phyloP scores from a whole-genome alignment of 2,888 invertebrate genomes.

The Synanthedon vespiformis region DNA sequence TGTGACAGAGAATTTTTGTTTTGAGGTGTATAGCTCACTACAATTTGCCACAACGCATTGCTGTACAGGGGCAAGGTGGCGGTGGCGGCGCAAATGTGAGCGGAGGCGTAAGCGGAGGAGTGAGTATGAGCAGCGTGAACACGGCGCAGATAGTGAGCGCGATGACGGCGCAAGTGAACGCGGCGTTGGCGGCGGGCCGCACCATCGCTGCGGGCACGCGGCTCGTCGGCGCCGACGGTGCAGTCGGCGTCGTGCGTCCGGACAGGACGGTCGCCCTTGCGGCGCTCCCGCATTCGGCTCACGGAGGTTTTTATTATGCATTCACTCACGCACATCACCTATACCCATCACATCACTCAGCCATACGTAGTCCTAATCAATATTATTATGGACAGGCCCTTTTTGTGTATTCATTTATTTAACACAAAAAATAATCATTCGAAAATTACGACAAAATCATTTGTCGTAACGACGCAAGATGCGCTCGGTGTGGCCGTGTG shows the following conservation, averaged over 20 bases:
- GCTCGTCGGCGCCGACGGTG: slow-evolving; percentile 71
- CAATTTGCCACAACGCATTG: neutral
- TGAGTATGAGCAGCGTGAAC: slow-evolving; percentile 26
- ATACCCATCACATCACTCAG: too few relatives aligned
- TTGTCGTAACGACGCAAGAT: too few relatives aligned
- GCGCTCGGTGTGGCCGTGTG: too few relatives aligned
- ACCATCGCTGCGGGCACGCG: slow-evolving; percentile 62
- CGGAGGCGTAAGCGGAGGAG: slow-evolving; percentile 16
- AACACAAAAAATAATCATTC: too few relatives aligned
- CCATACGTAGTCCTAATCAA: too few relatives aligned
- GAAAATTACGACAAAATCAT: too few relatives aligned
- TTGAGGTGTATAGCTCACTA: neutral
- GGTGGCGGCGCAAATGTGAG: slow-evolving; percentile 11
- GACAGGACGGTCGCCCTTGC: slow-evolving; percentile 72
- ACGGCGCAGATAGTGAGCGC: slow-evolving; percentile 51
- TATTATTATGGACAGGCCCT: slow-evolving; percentile 34
- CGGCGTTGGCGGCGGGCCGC: slow-evolving; percentile 70
- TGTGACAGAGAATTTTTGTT: neutral
- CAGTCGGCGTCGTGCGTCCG: slow-evolving; percentile 74
- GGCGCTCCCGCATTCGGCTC: slow-evolving; percentile 55
- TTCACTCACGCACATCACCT: slow-evolving; percentile 11
- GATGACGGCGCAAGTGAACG: slow-evolving; percentile 75
- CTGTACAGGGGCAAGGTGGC: slow-evolving; percentile 7
- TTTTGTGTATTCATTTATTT: too few relatives aligned
- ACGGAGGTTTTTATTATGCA: slow-evolving; percentile 1